Evolutionary conservation across 1,140 invertebrate genomes (phyloP).

Genomic region (Psix sp.): DNA sequence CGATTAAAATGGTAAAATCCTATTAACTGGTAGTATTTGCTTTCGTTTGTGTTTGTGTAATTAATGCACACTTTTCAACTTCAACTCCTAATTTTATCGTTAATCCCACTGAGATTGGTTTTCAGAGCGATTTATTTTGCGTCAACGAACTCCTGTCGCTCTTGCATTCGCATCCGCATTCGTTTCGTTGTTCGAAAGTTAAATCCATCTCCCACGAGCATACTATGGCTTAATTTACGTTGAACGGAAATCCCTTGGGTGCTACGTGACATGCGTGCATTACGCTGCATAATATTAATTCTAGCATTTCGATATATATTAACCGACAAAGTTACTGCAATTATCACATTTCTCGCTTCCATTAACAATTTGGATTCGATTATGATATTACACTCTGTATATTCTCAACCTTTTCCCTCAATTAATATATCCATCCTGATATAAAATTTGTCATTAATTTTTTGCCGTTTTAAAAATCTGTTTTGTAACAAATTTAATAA

Average conservation of each 20-base stretch:
- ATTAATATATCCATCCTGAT: too few relatives aligned
- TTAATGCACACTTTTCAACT: slow-evolving; percentile 11
- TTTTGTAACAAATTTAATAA: too few relatives aligned
- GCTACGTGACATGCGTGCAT: slow-evolving; percentile 20
- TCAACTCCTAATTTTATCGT: slow-evolving; percentile 2
- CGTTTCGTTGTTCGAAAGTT: slow-evolving; percentile 24
- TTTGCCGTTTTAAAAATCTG: too few relatives aligned
- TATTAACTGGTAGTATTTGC: too few relatives aligned
- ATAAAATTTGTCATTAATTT: too few relatives aligned
- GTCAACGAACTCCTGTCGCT: too few relatives aligned
- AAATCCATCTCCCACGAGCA: slow-evolving; percentile 20
- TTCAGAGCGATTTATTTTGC: slow-evolving; percentile 17
- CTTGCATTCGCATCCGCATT: too few relatives aligned
- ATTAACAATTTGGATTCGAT: too few relatives aligned
- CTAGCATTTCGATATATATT: slow-evolving; percentile 24
- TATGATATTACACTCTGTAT: too few relatives aligned
- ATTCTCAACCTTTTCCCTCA: too few relatives aligned
- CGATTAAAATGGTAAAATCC: too few relatives aligned
- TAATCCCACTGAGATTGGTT: slow-evolving; percentile 8
- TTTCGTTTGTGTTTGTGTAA: neutral
- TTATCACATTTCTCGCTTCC: too few relatives aligned
- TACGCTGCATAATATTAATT: slow-evolving; percentile 24
- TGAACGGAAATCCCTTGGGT: slow-evolving; percentile 20
- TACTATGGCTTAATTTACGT: slow-evolving; percentile 24
- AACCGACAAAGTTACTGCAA: slow-evolving; percentile 9